Base-by-base conservation (phyloP, 2,888 invertebrate genomes). In the Coecobrya sp. region DNA sequence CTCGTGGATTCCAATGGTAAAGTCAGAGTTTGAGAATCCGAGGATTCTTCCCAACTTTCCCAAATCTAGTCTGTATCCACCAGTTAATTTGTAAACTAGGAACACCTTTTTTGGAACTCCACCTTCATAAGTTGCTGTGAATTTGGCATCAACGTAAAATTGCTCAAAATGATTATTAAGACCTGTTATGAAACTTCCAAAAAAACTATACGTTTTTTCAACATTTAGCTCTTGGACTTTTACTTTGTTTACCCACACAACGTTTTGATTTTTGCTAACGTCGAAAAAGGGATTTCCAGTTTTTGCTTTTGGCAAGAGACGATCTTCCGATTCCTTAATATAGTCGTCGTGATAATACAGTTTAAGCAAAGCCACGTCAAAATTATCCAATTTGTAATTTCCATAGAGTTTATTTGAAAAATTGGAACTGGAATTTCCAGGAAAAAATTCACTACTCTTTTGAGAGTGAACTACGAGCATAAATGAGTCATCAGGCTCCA, bases 331-430 rank as follows among this genome's bases (percentile, higher is more conserved):
- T 3, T 70, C 16, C 0, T 30, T 16, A 2, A 70, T 11, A n/a
- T 36, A 70, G 16, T 70, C 30, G 8, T 70, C 70, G 11, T 70
- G n/a, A 36, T 36, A 70, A 27, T n/a, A 70, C 4, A 70, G n/a
- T 30, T 30, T n/a, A 1, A 70, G 0, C 1, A 70, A 8, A 0
- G 36, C 30, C 1, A 70, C 70, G 1, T 70, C 70, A 70, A 22
- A 70, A n/a, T 36, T 70, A 0, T 30, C 30, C 70, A 70, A 16
- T 5, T 70, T 36, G 2, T 1, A 8, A 36, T 70, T 36, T 70
- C 2, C n/a, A 5, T 3, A 1, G 7, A 70, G 36, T 13, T 2
- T 36, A 25, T 70, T 70, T 16, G 70, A n/a, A 36, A 70, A 70
- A 16, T 65, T 65, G 8, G 36, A 30, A 4, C 30, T 30, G 16